Evolutionary conservation across 1,140 invertebrate genomes (phyloP), one percentile per base, ranked within the genome.

Genomic region (Trialeurodes vaporariorum): DNA sequence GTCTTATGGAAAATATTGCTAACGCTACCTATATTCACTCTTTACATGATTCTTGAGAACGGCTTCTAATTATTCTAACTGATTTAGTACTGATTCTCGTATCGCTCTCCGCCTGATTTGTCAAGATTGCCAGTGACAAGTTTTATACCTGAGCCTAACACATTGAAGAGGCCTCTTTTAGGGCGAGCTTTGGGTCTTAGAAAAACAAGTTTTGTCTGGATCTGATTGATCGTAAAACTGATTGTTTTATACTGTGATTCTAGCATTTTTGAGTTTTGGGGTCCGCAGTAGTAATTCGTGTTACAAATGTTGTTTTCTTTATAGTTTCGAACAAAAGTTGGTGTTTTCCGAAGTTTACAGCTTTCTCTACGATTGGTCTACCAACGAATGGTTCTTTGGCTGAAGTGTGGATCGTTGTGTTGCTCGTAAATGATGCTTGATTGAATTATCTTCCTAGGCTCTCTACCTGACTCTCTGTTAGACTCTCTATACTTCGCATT

Each of bases 81-180:
- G 2, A n/a, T 64, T 5, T 25, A 64, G 22, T 12, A 64, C 34
- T 25, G n/a, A n/a, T 64, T 2, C 21, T 64, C 5, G 25, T 25
- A 25, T 12, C 25, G 2, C 22, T 64, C 13, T n/a, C 63, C 63
- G 24, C 34, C 63, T 25, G 13, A 5, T 23, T 9, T 5, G 25
- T 64, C 63, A 13, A 64, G 34, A 25, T 64, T 64, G 9, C 63
- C 63, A 12, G 63, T 64, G 25, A 25, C 26, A n/a, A 64, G n/a
- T 25, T 64, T 64, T n/a, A 64, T 64, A 13, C 25, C 11, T 5
- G 63, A 25, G n/a, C 63, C 63, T 64, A 64, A 12, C 21, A 27
- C 26, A 11, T 13, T 11, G 9, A 12, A 64, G 13, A 64, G 13
- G 5, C 23, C 63, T 26, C 63, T 64, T 25, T n/a, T 64, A 9